phyloP scores from a whole-genome alignment of 2,113 vertebrate species.

The Patagioenas fasciata region DNA sequence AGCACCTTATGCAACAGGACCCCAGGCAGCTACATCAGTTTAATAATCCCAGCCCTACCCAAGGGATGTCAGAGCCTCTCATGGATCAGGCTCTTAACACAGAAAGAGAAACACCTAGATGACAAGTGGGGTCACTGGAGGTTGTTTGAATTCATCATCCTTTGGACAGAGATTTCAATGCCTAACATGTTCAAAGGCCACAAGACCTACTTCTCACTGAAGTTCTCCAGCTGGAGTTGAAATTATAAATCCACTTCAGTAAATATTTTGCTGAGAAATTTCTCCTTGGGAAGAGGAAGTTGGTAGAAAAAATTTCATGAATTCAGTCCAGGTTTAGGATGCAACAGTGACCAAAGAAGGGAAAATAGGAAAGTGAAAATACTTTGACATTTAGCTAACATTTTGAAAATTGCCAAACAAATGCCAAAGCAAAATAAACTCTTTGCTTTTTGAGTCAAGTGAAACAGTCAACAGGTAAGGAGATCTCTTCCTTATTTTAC shows the following conservation, averaged over 20 bases:
- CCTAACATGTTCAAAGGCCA: not conserved
- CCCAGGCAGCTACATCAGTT: not conserved
- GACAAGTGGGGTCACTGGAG: not conserved
- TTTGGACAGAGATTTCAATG: not conserved
- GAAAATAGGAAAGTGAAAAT: not conserved
- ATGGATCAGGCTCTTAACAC: not conserved
- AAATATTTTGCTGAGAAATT: not conserved
- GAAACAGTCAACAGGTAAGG: not conserved
- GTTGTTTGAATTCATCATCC: not conserved
- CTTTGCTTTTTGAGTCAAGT: not conserved
- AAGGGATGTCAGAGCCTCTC: not conserved
- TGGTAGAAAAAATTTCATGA: not conserved
- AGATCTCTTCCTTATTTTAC: not conserved
- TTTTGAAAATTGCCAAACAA: not conserved
- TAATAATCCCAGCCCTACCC: accelerated
- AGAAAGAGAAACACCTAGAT: not conserved
- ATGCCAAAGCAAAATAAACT: not conserved
- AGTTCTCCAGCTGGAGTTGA: not conserved
- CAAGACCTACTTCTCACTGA: not conserved
- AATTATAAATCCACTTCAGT: not conserved
- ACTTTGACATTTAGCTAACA: not conserved
- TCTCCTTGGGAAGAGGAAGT: not conserved
- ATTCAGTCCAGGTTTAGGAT: not conserved
- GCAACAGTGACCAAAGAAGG: not conserved
- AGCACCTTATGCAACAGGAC: not conserved